Evolutionary conservation across 2,888 invertebrate genomes (phyloP).

Genomic region (Fissipunctia ypsillon): DNA sequence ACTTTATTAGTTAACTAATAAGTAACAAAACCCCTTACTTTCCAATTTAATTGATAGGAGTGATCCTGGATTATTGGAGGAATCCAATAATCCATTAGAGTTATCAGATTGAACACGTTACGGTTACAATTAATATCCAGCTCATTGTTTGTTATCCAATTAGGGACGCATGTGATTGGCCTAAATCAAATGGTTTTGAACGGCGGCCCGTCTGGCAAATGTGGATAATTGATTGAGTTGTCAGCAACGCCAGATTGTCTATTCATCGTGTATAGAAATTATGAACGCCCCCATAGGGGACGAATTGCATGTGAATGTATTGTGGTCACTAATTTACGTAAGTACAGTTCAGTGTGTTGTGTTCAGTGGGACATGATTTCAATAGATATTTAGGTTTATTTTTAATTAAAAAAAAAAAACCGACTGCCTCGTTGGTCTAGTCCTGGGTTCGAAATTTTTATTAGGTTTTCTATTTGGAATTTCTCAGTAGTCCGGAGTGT

Average conservation of each 20-base stretch:
- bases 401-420: too few relatives aligned
- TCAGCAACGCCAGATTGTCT: slow-evolving; percentile 44
- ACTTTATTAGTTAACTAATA: too few relatives aligned
- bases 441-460: too few relatives aligned
- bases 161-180: slow-evolving; percentile 51
- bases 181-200: slow-evolving; percentile 56
- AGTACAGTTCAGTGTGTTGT: slow-evolving; percentile 4
- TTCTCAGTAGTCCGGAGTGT: too few relatives aligned
- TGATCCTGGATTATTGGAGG: too few relatives aligned
- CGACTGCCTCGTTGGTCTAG: too few relatives aligned
- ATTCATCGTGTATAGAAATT: slow-evolving; percentile 41
- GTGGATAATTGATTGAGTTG: slow-evolving; percentile 57
- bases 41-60: slow-evolving; percentile 28
- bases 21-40: not conserved
- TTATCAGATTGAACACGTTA: slow-evolving; percentile 45
- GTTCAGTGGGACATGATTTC: slow-evolving; percentile 2
- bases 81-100: slow-evolving; percentile 33
- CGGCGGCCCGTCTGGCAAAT: slow-evolving; percentile 28
- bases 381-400: not conserved
- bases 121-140: slow-evolving; percentile 41
- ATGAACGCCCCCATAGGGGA: slow-evolving; percentile 15
- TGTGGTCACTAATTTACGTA: slow-evolving; percentile 20
- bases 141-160: slow-evolving; percentile 44
- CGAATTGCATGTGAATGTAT: not conserved
- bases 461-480: too few relatives aligned